A percentile compares a stretch with the other conserved stretches of the same genome.
Evolutionary conservation across 2,113 vertebrate species (phyloP).

Genomic region (Hylia prasina): DNA sequence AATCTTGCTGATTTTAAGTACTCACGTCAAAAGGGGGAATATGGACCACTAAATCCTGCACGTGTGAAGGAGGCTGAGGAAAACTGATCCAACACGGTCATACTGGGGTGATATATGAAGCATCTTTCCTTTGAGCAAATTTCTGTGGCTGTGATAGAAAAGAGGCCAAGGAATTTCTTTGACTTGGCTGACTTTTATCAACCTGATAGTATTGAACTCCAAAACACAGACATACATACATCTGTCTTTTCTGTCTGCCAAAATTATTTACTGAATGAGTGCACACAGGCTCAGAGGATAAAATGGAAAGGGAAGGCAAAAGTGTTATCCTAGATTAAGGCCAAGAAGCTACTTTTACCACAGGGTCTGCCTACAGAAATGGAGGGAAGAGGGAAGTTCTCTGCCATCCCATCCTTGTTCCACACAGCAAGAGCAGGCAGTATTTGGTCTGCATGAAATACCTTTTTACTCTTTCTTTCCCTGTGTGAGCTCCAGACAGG

Average conservation of each 20-base stretch:
- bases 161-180: not conserved
- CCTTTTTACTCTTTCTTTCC: not conserved
- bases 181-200: not conserved
- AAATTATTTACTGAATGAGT: not conserved
- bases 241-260: not conserved
- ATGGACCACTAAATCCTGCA: not conserved
- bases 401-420: not conserved
- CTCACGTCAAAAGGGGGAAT: rapidly evolving
- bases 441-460: not conserved
- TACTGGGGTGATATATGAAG: not conserved
- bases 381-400: not conserved
- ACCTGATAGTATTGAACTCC: not conserved
- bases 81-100: not conserved
- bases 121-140: not conserved
- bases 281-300: not conserved
- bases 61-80: not conserved
- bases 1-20: not conserved
- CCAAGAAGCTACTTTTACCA: not conserved
- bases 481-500: not conserved
- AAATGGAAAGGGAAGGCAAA: not conserved
- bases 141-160: not conserved
- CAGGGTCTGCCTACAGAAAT: not conserved
- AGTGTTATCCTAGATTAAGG: not conserved
- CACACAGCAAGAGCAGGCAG: not conserved
- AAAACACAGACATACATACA: not conserved